Base-by-base conservation (phyloP, 2,888 invertebrate genomes). In the Drosophila trichaetosa region DNA sequence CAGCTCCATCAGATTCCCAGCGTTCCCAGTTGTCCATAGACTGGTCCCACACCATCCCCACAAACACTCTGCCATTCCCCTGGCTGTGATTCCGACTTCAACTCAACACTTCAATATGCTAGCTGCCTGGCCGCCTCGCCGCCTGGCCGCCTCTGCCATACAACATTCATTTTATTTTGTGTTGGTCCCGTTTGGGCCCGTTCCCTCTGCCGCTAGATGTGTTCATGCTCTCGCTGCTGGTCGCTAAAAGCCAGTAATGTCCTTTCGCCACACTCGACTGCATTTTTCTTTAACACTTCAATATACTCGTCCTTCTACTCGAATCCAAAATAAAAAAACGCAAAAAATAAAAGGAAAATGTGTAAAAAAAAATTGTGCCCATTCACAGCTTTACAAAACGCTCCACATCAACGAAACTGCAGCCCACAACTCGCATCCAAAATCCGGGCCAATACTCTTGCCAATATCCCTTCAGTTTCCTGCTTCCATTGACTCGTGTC, bases 241-340 rank as follows among this genome's bases (percentile, higher is more conserved):
- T 75, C 83, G 90, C 88, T 87, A 89, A 87, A 87, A 87, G 87
- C 87, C 90, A 87, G 90, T 87, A 87, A 89, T 87, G 90, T 87
- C 88, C 87, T 89, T 88, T 87, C 79, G 88, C 86, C 76, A 87
- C 87, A 87, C 87, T 87, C 88, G 87, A 89, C 86, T 87, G 90
- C 80, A 89, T 87, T 87, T 87, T 87, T 87, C 87, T 87, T 87
- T 87, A 87, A 89, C 87, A 87, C 87, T 87, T 87, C 90, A 89
- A 85, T 85, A 83, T 87, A 85, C 83, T 83, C 87, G 81, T 71
- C 71, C 80, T 80, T 65, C 71, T 60, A 56, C n/a, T 42, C 56
- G 51, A 67, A 42, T 49, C 74, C 52, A 24, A 59, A 70, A 73
- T 63, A 69, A 40, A 24, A 24, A 34, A 27, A 18, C 34, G 13